Conservation (phyloP, 2,888 invertebrate species). For the Diabrotica balteata region DNA sequence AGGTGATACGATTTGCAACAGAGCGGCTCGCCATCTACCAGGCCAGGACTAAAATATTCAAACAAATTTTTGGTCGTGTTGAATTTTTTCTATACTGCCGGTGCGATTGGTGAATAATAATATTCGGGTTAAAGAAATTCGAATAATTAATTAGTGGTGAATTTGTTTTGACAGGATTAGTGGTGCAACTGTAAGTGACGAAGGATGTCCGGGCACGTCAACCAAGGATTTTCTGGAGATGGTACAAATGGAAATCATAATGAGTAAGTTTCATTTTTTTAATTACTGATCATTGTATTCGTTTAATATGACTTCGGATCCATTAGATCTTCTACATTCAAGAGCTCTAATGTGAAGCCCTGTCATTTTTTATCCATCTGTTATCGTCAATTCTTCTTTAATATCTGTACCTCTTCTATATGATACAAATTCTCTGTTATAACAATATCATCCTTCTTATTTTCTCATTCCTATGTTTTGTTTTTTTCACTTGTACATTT, state of each 20-base stretch:
- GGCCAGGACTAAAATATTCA: conserved; percentile 10
- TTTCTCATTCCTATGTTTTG: too few species aligned
- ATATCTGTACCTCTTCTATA: too few species aligned
- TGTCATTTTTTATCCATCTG: background rate
- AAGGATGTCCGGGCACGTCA: conserved; percentile 33
- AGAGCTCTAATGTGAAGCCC: background rate
- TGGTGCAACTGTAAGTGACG: conserved; percentile 13
- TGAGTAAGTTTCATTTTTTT: conserved; percentile 24
- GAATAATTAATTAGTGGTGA: conserved; percentile 6
- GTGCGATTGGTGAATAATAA: background rate
- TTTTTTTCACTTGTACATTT: too few species aligned
- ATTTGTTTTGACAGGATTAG: conserved; percentile 11
- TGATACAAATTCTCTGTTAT: too few species aligned
- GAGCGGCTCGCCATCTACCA: conserved; percentile 11
- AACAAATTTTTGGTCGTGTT: background rate
- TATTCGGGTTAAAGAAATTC: background rate
- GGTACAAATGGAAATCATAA: conserved; percentile 35
- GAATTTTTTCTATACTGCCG: background rate
- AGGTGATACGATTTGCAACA: background rate
- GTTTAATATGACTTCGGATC: too few species aligned
- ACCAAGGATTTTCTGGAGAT: conserved; percentile 38
- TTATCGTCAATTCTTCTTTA: too few species aligned
- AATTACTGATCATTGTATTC: too few species aligned
- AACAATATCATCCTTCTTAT: too few species aligned
- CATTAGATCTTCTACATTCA: conserved; percentile 1